Evolutionary conservation across 2,113 vertebrate species (phyloP).

Genomic region (Beaufortia kweichowensis): DNA sequence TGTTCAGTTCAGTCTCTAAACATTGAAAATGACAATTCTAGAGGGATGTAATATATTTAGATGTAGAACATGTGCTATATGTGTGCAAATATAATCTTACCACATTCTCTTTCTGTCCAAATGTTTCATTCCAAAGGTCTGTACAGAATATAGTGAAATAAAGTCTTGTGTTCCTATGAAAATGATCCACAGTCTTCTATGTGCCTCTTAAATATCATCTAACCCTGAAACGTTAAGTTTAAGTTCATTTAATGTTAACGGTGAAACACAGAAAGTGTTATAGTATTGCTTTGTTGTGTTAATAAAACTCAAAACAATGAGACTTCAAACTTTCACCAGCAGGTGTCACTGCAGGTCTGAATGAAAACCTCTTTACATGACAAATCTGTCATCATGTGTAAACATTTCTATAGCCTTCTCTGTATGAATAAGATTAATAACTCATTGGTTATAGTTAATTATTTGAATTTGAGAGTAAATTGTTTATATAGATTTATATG

Average conservation of each 20-base stretch:
- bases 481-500: too few relatives aligned
- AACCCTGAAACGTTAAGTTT: too few relatives aligned
- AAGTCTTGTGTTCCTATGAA: constrained; percentile 4
- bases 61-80: background rate
- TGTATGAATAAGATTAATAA: too few relatives aligned
- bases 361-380: background rate
- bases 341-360: constrained; percentile 63
- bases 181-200: background rate
- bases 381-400: background rate
- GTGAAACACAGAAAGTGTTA: too few relatives aligned
- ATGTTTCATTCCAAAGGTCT: background rate
- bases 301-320: too few relatives aligned
- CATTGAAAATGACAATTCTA: constrained; percentile 16
- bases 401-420: too few relatives aligned
- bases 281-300: too few relatives aligned
- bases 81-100: background rate
- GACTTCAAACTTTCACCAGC: constrained; percentile 48
- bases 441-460: too few relatives aligned
- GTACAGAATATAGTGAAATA: background rate
- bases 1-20: constrained; percentile 21
- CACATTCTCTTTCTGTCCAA: background rate
- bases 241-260: too few relatives aligned
- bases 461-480: too few relatives aligned
- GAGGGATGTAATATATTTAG: background rate
- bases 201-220: too few relatives aligned